phyloP scores from a whole-genome alignment of 1,140 invertebrate genomes.

The Pogonomyrmex californicus region DNA sequence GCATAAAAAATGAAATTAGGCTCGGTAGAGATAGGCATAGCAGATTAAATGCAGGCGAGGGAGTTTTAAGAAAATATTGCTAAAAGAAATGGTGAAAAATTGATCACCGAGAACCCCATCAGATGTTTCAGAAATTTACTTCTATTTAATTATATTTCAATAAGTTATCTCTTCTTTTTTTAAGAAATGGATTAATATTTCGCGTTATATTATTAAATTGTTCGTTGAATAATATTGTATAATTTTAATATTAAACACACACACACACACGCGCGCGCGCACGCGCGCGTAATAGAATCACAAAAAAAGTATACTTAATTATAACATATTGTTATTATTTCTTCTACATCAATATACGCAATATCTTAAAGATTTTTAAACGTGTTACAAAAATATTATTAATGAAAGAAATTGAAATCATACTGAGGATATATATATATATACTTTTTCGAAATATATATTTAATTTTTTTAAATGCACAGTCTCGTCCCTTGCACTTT shows the following conservation, averaged over 20 bases:
- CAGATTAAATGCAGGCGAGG: constrained; percentile 13
- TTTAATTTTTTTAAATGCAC: constrained; percentile 29
- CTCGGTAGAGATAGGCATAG: constrained; percentile 20
- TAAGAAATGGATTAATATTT: not conserved
- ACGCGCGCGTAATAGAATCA: not conserved
- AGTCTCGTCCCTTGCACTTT: not conserved
- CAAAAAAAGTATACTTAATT: not conserved
- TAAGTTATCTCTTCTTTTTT: not conserved
- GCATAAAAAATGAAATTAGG: constrained; percentile 59
- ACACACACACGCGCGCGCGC: too few species aligned
- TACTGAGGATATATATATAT: not conserved
- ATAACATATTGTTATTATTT: not conserved
- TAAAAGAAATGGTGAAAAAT: constrained; percentile 14
- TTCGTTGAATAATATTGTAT: not conserved
- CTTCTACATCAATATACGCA: not conserved
- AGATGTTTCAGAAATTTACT: not conserved
- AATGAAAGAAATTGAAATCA: not conserved
- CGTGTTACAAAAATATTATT: not conserved
- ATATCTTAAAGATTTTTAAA: constrained; percentile 10
- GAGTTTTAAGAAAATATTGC: not conserved
- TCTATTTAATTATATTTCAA: not conserved
- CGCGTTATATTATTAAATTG: not conserved
- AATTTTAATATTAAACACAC: not conserved
- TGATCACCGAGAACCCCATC: not conserved
- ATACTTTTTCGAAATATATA: not conserved